These are phyloP conservation scores for Ochropacha duplaris DNA, from an alignment of 2,888 invertebrate genomes.

Conservation along the genomic window DNA sequence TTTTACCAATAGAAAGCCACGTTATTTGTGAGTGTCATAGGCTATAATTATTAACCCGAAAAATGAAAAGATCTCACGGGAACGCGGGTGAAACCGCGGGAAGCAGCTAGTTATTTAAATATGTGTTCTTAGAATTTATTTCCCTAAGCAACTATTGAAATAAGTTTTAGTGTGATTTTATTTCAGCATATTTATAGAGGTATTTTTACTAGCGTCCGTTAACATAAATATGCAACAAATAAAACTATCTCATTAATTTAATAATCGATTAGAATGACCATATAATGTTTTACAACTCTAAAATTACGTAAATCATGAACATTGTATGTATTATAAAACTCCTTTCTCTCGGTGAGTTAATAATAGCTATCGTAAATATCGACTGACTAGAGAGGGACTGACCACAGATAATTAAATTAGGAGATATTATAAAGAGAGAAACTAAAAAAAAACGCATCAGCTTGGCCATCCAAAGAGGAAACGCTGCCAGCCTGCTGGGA, in stretches of 20 bases:
- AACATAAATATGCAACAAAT: neutral
- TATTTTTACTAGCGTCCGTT: neutral
- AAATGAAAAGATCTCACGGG: too few species aligned
- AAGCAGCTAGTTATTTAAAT: too few species aligned
- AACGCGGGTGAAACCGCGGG: too few species aligned
- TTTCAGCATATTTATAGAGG: neutral
- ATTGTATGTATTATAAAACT: slow-evolving; percentile 48
- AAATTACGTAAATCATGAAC: slow-evolving; percentile 43
- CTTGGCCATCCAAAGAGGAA: too few species aligned
- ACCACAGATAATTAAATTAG: neutral
- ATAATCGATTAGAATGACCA: neutral
- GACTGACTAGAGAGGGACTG: neutral
- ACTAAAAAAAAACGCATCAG: too few species aligned
- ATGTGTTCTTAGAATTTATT: too few species aligned
- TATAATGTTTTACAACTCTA: slow-evolving; percentile 39
- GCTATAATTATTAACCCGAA: too few species aligned
- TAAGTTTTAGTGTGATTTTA: neutral
- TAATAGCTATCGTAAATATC: slow-evolving; percentile 6
- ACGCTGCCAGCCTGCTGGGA: too few species aligned
- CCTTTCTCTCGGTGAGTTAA: slow-evolving; percentile 48
- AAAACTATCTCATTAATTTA: neutral
- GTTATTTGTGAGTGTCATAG: too few species aligned
- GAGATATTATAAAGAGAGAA: too few species aligned
- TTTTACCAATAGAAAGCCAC: too few species aligned
- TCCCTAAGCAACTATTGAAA: too few species aligned